Evolutionary conservation across 37 sponge, comb jelly and placozoan genomes (phyloP), one percentile per base, ranked within the genome.

Genomic region (Tethya wilhelma): DNA sequence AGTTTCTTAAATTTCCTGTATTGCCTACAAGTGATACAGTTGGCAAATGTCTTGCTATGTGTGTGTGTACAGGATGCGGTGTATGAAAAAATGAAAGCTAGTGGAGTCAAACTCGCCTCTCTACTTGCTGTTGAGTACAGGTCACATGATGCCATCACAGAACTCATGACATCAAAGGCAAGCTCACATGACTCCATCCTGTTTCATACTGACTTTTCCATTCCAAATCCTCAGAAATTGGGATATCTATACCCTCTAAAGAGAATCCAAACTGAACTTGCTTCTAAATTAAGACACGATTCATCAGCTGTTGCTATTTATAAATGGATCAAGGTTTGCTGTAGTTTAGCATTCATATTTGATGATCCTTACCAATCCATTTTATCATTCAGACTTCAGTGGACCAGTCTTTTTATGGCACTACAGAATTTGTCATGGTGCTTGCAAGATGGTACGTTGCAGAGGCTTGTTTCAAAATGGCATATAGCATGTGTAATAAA

Each of bases 241-340:
- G 80, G 64, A 6, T 93, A 83, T 67, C 79, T 93, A 32, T 93
- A 86, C 56, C 94, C 94, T 20, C 69, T 93, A 55, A 75, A 66
- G 72, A 44, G 64, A 38, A 73, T 87, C 12, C 84, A 93, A 76
- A 36, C 44, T 11, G 84, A 90, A 23, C 69, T 93, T 37, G 22
- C 64, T 0, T 46, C 56, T 28, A 53, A 67, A 56, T 34, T 93
- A 34, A 70, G 67, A 38, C 62, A 73, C n/a, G 75, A 75, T 19
- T n/a, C 66, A 12, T 71, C 71, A 14, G 64, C 83, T 26, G 76
- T 64, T 23, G 25, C 62, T 38, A 79, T 94, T 32, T 94, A 82
- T 59, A 91, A 79, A 73, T 94, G 95, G 92, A 83, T 94, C 0
- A 83, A 83, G 79, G 92, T 91, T 64, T 49, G 53, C 14, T 9